phyloP scores from a whole-genome alignment of 2,888 invertebrate genomes.

The Alentia gelatinosa region DNA sequence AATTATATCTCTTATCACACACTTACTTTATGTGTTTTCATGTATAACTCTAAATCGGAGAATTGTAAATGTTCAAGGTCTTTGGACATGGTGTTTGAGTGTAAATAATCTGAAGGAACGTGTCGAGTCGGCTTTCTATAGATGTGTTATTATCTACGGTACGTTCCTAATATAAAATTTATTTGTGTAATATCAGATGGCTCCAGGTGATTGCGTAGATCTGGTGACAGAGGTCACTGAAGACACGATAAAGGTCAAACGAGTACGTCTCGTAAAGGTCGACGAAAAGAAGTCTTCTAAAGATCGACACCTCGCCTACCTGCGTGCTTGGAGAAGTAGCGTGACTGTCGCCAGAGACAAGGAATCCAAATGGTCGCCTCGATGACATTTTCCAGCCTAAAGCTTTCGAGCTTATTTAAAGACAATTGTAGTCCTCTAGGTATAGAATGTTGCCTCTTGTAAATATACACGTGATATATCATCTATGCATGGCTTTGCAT shows the following conservation, averaged over 20 bases:
- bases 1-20: too few relatives aligned
- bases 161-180: too few relatives aligned
- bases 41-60: too few relatives aligned
- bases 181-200: conserved; percentile 82
- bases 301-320: conserved; percentile 39
- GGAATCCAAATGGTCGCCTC: background rate
- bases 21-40: too few relatives aligned
- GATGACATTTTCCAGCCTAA: background rate
- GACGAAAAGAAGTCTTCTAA: conserved; percentile 34
- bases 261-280: conserved; percentile 62
- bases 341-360: background rate
- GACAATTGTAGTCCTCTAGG: too few relatives aligned
- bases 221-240: conserved; percentile 85
- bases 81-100: background rate
- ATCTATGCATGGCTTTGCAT: too few relatives aligned
- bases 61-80: too few relatives aligned
- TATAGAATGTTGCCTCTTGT: too few relatives aligned
- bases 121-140: too few relatives aligned
- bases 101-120: background rate
- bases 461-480: too few relatives aligned
- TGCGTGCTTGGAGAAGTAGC: conserved; percentile 51
- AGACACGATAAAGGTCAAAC: conserved; percentile 57
- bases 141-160: too few relatives aligned
- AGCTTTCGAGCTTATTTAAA: too few relatives aligned
- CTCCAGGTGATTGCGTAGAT: conserved; percentile 89